Percentiles rank a stretch among this genome's conserved stretches.
Evolutionary conservation across 2,113 vertebrate species (phyloP).

Genomic region (Chaetodon trifascialis): DNA sequence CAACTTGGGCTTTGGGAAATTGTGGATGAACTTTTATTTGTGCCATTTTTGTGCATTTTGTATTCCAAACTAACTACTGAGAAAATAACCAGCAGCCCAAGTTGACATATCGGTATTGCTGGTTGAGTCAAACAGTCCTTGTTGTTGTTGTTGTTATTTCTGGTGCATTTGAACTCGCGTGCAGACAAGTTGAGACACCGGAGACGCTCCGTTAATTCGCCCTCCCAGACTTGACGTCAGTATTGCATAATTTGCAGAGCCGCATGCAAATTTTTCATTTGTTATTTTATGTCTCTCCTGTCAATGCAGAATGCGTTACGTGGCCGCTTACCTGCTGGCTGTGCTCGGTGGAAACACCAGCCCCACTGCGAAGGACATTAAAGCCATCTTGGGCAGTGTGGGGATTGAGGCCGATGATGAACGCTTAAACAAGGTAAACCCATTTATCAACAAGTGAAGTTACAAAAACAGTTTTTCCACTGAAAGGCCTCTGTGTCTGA

Average conservation of each 20-base stretch:
- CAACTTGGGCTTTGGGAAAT: no score
- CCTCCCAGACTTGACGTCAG: not conserved
- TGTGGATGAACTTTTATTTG: not conserved
- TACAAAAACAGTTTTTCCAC: not conserved
- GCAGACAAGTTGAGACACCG: not conserved
- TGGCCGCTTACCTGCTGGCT: conserved; percentile 90
- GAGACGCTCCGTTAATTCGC: no score
- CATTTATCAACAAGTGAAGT: not conserved
- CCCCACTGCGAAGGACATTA: conserved; percentile 87
- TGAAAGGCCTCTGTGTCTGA: not conserved
- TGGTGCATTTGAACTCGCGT: not conserved
- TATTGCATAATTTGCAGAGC: not conserved
- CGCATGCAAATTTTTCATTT: not conserved
- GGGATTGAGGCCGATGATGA: conserved; percentile 88
- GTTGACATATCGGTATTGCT: no score
- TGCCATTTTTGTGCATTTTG: not conserved
- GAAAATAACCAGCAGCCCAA: no score
- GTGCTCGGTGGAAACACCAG: conserved; percentile 87
- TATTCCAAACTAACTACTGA: not conserved
- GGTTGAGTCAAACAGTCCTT: no score
- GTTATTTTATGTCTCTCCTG: not conserved
- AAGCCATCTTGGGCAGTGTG: conserved; percentile 86
- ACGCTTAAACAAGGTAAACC: conserved; percentile 84
- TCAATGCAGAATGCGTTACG: conserved; percentile 88
- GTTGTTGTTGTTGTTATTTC: no score